Conservation (phyloP, 2,113 vertebrate genomes). For the Psilopsiagon aymara region DNA sequence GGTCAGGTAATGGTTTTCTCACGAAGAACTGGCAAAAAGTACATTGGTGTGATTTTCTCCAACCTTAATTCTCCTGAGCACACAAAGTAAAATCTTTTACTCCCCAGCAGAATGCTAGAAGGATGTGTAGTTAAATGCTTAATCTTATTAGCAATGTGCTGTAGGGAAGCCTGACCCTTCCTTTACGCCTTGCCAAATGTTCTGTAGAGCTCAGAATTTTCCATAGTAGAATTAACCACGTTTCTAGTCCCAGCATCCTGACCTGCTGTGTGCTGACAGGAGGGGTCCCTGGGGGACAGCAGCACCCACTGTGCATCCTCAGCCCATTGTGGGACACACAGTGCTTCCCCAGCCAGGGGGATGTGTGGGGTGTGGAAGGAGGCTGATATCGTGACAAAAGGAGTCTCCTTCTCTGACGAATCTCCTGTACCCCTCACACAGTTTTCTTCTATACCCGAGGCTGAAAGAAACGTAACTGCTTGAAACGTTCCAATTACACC, state of each 20-base stretch:
- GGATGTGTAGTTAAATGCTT: slow-evolving; percentile 13
- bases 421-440: background rate
- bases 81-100: background rate
- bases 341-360: background rate
- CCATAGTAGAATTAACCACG: slow-evolving; percentile 35
- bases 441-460: background rate
- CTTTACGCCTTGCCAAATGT: slow-evolving; percentile 26
- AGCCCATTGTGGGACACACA: background rate
- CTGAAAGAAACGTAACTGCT: background rate
- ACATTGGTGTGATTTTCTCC: background rate
- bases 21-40: background rate
- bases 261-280: background rate
- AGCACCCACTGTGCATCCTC: background rate
- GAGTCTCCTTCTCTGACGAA: background rate
- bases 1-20: slow-evolving; percentile 32
- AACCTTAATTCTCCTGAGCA: background rate
- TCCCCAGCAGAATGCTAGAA: slow-evolving; percentile 8
- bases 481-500: background rate
- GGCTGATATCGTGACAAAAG: slow-evolving; percentile 30
- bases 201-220: background rate
- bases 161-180: slow-evolving; percentile 25
- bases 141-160: slow-evolving; percentile 39
- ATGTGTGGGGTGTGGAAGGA: background rate
- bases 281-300: background rate
- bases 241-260: background rate